Conservation (phyloP, 2,113 vertebrate species). For the Rhynchomys soricoides region DNA sequence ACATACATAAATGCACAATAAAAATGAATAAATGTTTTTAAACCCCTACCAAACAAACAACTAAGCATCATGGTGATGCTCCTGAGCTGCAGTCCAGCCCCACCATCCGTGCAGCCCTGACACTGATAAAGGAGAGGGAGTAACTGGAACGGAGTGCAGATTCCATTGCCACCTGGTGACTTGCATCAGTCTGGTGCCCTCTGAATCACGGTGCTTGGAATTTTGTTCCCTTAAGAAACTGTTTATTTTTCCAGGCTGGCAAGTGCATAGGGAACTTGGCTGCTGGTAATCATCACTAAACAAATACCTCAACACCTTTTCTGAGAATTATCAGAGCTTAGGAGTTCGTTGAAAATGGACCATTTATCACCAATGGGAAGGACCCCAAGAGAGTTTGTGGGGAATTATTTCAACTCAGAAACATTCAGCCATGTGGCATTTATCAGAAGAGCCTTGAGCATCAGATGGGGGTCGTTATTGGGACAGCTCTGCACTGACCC, state of each 20-base stretch:
- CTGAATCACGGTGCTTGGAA: not conserved
- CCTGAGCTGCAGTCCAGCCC: not conserved
- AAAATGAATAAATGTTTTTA: not conserved
- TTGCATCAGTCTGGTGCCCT: not conserved
- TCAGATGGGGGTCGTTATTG: not conserved
- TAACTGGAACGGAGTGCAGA: not conserved
- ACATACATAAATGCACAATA: not conserved
- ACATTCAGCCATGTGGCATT: not conserved
- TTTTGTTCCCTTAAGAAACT: slow-evolving; percentile 17
- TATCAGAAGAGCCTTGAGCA: not conserved
- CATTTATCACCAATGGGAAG: not conserved
- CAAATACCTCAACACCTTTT: slow-evolving; percentile 46
- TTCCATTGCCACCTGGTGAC: not conserved
- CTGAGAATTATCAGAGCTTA: slow-evolving; percentile 53
- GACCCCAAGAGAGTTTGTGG: not conserved
- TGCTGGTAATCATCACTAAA: slow-evolving; percentile 45
- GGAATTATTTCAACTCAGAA: slow-evolving; percentile 10
- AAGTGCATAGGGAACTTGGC: slow-evolving; percentile 56
- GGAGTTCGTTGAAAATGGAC: slow-evolving; percentile 12
- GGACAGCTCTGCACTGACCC: not conserved
- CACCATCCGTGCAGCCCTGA: not conserved
- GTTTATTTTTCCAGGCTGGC: slow-evolving; percentile 63
- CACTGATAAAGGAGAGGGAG: not conserved
- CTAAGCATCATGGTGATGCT: not conserved
- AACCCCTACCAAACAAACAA: not conserved